Evolutionary conservation across 2,113 vertebrate species (phyloP), one percentile per base, ranked within the genome.

Genomic region (Nycticorax nycticorax): DNA sequence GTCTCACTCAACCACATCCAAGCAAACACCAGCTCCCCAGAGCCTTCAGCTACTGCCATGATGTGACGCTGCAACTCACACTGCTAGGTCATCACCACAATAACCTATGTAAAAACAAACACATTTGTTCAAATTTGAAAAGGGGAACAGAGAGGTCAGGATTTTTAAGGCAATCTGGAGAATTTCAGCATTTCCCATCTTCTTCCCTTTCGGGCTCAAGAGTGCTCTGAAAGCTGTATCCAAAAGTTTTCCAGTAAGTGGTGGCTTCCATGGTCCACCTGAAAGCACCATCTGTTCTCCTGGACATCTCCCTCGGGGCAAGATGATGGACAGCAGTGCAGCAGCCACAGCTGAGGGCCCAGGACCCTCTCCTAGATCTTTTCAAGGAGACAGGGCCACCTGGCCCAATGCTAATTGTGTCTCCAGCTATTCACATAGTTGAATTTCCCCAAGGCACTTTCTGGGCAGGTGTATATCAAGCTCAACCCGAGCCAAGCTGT

Each of bases 21-120:
- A 72, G 68, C 8, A 77, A 81, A 63, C 52, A 71, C 6, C 60
- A 74, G 50, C 55, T 69, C n/a, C 62, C 14, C 89, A 56, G 47
- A 95, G 80, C 56, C 50, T 32, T 32, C 4, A 3, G 27, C 11
- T 48, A 64, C 59, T 83, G 57, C 57, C 77, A 78, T 41, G 55
- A 37, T 4, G 62, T 0, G 0, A 52, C 1, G 19, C 52, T 72
- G 16, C 41, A 90, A 48, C 50, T 81, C 1, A 0, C 22, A 28
- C 41, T 76, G 57, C 57, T 62, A 81, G 73, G 64, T 95, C 83
- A 71, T 14, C 41, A 39, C 33, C 72, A 52, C 72, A 21, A 48
- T 12, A 62, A 33, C 55, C 50, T 55, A 28, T 9, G 37, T 32
- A 55, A 75, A 75, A 48, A 8, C 45, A 84, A 47, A 47, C 47